Evolutionary conservation across 2,888 invertebrate species (phyloP), one percentile per base, ranked within the genome.

Genomic region (Melangyna quadrimaculata): DNA sequence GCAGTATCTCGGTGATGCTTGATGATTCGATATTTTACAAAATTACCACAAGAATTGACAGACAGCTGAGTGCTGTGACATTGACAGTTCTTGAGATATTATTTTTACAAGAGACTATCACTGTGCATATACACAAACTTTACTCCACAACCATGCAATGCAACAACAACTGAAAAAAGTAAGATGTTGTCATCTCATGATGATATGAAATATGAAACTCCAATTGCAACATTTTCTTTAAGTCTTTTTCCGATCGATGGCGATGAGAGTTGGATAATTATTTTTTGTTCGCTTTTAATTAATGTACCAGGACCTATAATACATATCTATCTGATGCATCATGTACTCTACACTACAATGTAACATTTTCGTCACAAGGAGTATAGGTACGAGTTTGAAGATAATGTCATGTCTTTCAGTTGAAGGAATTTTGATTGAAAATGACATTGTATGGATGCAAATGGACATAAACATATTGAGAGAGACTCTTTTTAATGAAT

Each of bases 161-260:
- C n/a, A 10, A 35, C 24, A 48, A 17, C 70, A 61, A 37, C 40
- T n/a, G 14, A 14, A 29, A 12, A 35, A n/a, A n/a, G n/a, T n/a
- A n/a, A 29, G 61, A 48, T 27, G 55, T 57, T 12, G n/a, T 12
- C 9, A 10, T 32, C 32, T 17, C 32, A 22, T 32, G 74, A 59
- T 71, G 67, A 74, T 61, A 51, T 79, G 80, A 86, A 86, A 86
- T 81, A 77, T 77, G 81, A 86, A 72, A 72, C 81, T 61, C 12
- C 12, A 75, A 57, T 65, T 78, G 72, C 63, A 71, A 53, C 51
- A 51, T 51, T 51, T 48, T 51, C 67, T n/a, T 67, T 12, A 17
- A 51, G 22, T 67, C 51, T 51, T 51, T 51, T 19, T 22, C n/a
- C n/a, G n/a, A n/a, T n/a, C n/a, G n/a, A n/a, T n/a, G n/a, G n/a